Conservation (phyloP, 2,797 vertebrate species). For the Phataginus tetradactyla region DNA sequence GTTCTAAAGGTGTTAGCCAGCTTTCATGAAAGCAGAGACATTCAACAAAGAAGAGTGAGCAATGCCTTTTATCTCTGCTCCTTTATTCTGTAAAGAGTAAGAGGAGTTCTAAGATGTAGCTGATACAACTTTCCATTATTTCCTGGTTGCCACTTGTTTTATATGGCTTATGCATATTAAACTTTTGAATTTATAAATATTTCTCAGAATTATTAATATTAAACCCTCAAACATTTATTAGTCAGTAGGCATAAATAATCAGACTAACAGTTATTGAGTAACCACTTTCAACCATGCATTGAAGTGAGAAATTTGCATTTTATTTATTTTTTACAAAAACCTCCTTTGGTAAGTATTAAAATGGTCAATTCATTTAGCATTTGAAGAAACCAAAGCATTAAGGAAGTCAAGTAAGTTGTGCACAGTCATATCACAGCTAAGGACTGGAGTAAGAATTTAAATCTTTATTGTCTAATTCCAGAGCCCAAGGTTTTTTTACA, state of each 20-base stretch:
- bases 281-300: neutral
- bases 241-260: neutral
- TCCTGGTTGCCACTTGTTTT: neutral
- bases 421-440: neutral
- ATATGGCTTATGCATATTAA: neutral
- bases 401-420: neutral
- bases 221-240: neutral
- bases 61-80: neutral
- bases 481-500: neutral
- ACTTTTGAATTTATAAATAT: neutral
- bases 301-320: neutral
- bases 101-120: neutral
- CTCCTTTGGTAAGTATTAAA: neutral
- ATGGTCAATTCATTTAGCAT: neutral
- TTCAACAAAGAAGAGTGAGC: neutral
- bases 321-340: neutral
- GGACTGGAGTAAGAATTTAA: neutral
- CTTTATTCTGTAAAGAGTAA: conserved; percentile 45
- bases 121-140: neutral
- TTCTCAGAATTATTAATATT: conserved; percentile 7
- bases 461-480: neutral
- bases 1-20: conserved; percentile 65
- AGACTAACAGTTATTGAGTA: neutral
- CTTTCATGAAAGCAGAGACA: conserved; percentile 64
- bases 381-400: neutral